Evolutionary conservation across 2,888 invertebrate species (phyloP).

Genomic region (Drosophila rellima): DNA sequence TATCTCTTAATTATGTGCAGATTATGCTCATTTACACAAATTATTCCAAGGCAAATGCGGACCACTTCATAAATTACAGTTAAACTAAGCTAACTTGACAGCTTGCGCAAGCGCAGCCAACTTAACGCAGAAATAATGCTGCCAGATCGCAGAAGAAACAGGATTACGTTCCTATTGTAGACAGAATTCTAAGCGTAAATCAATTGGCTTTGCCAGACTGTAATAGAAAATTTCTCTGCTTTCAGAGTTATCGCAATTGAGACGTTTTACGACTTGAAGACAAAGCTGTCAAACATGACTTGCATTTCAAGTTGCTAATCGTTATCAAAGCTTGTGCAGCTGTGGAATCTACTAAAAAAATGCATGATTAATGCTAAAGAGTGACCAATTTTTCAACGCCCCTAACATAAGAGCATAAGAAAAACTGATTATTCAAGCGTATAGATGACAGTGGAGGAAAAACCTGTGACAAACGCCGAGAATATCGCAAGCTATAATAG

Average conservation of each 20-base stretch:
- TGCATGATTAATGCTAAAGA: slow-evolving; percentile 36
- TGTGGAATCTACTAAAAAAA: slow-evolving; percentile 11
- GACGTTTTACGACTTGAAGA: slow-evolving; percentile 1
- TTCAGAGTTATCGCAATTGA: not conserved
- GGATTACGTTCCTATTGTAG: not conserved
- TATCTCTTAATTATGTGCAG: not conserved
- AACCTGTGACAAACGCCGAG: slow-evolving; percentile 56
- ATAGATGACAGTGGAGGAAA: slow-evolving; percentile 60
- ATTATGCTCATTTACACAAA: not conserved
- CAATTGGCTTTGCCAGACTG: slow-evolving; percentile 1
- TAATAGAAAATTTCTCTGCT: not conserved
- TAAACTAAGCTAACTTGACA: not conserved
- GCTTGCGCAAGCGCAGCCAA: slow-evolving; percentile 1
- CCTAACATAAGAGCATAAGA: slow-evolving; percentile 36
- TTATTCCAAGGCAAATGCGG: not conserved
- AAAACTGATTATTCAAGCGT: slow-evolving; percentile 59
- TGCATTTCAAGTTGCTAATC: slow-evolving; percentile 30
- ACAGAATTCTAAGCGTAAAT: not conserved
- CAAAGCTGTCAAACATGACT: slow-evolving; percentile 18
- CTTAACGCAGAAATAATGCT: not conserved
- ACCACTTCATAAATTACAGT: not conserved
- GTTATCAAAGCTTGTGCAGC: slow-evolving; percentile 19
- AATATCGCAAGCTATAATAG: slow-evolving; percentile 62
- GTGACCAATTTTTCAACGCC: slow-evolving; percentile 44
- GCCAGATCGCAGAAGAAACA: not conserved